Evolutionary conservation across 2,797 vertebrate genomes (phyloP).

Genomic region (Ctenopoma kingsleyae): DNA sequence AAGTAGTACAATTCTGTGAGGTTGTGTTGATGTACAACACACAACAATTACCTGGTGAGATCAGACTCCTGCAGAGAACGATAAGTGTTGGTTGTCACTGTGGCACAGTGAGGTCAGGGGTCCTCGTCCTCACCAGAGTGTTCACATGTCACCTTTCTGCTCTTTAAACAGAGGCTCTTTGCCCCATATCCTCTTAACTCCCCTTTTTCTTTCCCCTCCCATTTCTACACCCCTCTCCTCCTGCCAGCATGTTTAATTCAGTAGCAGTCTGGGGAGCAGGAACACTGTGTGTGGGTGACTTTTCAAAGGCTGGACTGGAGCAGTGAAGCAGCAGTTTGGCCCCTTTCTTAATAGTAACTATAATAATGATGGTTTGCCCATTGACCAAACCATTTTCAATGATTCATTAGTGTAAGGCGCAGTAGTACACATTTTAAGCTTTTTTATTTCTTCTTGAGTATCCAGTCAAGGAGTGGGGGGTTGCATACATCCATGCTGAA

Average conservation of each 20-base stretch:
- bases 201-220: conserved; percentile 29
- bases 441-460: conserved; percentile 29
- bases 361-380: conserved; percentile 61
- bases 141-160: conserved; percentile 67
- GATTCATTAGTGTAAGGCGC: conserved; percentile 42
- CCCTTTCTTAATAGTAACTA: conserved; percentile 36
- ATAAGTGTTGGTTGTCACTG: conserved; percentile 70
- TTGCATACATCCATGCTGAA: conserved; percentile 44
- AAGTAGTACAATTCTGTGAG: conserved; percentile 32
- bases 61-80: conserved; percentile 71
- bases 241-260: conserved; percentile 82
- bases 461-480: conserved; percentile 6
- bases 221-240: conserved; percentile 32
- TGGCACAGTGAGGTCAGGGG: conserved; percentile 72
- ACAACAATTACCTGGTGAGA: conserved; percentile 79
- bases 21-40: conserved; percentile 80
- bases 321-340: conserved; percentile 39
- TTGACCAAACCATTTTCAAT: conserved; percentile 58
- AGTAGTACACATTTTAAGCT: conserved; percentile 37
- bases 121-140: conserved; percentile 52
- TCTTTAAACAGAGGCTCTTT: conserved; percentile 66
- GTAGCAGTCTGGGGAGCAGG: conserved; percentile 39
- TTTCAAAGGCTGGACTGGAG: conserved; percentile 50
- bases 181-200: conserved; percentile 48
- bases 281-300: conserved; percentile 61